Percentiles rank a stretch among this genome's conserved stretches.
phyloP scores from a whole-genome alignment of 1,140 invertebrate species.

The Leguminivora glycinivorella region DNA sequence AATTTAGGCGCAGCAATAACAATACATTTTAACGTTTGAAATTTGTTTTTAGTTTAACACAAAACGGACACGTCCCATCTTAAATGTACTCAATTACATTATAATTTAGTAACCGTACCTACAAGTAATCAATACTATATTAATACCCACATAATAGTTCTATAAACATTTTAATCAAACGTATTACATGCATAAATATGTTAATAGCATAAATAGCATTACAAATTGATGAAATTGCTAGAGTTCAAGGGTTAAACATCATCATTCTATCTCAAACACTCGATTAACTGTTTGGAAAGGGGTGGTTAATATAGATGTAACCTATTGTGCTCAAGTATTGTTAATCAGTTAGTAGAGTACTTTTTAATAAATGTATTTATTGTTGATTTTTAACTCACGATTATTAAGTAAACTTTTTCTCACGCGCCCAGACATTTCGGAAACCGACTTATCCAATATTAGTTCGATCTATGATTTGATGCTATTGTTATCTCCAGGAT shows the following conservation, averaged over 20 bases:
- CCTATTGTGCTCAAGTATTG: conserved; percentile 38
- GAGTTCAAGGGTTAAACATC: conserved; percentile 73
- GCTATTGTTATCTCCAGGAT: background rate
- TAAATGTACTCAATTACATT: background rate
- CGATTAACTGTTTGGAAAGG: conserved; percentile 58
- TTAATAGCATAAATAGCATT: conserved; percentile 34
- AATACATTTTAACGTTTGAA: background rate
- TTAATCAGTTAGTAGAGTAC: conserved; percentile 42
- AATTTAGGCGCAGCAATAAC: background rate
- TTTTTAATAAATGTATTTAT: conserved; percentile 45
- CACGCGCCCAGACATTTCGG: background rate
- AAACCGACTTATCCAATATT: background rate
- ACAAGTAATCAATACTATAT: conserved; percentile 14
- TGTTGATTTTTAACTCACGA: conserved; percentile 42
- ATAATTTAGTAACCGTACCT: background rate
- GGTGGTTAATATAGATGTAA: conserved; percentile 37
- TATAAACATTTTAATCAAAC: conserved; percentile 15
- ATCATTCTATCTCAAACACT: conserved; percentile 49
- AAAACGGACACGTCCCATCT: background rate
- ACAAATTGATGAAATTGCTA: conserved; percentile 60
- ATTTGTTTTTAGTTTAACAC: background rate
- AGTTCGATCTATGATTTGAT: background rate
- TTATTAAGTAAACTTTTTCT: conserved; percentile 29
- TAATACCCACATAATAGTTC: conserved; percentile 3
- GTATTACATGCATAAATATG: conserved; percentile 23